phyloP scores from a whole-genome alignment of 2,888 invertebrate genomes.

The Thumatha senex region DNA sequence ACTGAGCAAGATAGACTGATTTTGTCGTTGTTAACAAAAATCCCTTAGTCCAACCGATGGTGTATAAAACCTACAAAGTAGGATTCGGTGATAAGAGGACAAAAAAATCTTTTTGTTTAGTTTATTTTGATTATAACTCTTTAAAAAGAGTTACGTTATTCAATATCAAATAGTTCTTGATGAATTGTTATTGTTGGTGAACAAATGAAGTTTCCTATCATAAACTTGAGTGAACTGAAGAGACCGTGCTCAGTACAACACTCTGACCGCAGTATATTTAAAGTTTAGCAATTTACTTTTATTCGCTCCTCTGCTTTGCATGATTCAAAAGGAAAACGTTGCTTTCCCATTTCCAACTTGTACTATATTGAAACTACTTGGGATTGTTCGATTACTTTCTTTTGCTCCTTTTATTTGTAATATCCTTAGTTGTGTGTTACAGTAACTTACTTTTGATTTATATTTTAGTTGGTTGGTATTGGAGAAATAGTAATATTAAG shows the following conservation, averaged over 20 bases:
- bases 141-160: neutral
- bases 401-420: slow-evolving; percentile 28
- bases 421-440: slow-evolving; percentile 8
- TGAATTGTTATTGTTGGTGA: neutral
- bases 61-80: too few species aligned
- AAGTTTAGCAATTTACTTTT: slow-evolving; percentile 74
- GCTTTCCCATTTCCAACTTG: slow-evolving; percentile 74
- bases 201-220: slow-evolving; percentile 2
- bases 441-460: neutral
- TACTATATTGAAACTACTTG: slow-evolving; percentile 55
- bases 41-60: too few species aligned
- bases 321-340: slow-evolving; percentile 53
- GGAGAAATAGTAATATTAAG: too few species aligned
- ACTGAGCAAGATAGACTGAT: too few species aligned
- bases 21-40: too few species aligned
- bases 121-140: too few species aligned
- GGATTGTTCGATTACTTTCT: slow-evolving; percentile 47
- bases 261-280: slow-evolving; percentile 48
- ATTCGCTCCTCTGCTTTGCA: slow-evolving; percentile 68
- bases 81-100: too few species aligned
- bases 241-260: slow-evolving; percentile 27
- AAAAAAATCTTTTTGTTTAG: neutral
- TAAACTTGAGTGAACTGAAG: slow-evolving; percentile 7
- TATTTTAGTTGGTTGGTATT: neutral
- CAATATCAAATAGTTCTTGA: neutral